phyloP scores from a whole-genome alignment of 2,113 vertebrate species.

The Nicator chloris region DNA sequence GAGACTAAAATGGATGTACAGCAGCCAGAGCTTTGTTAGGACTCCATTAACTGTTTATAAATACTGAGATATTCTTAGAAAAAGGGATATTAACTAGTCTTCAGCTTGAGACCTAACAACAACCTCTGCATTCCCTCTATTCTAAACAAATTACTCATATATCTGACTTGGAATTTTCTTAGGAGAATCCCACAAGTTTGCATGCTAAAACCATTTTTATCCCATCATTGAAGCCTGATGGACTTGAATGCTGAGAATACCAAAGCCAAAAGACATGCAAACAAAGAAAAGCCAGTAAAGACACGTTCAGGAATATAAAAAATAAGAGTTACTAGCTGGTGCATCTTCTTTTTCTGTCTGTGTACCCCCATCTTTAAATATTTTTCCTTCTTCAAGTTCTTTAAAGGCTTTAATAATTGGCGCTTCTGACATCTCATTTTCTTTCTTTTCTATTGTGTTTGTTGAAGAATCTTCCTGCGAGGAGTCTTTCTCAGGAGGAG shows the following conservation, averaged over 20 bases:
- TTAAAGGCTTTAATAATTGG: constrained; percentile 89
- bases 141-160: background rate
- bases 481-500: constrained; percentile 75
- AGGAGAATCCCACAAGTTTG: background rate
- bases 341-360: constrained; percentile 73
- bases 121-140: background rate
- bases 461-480: constrained; percentile 45
- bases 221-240: background rate
- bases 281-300: background rate
- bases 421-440: constrained; percentile 72
- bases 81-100: background rate
- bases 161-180: background rate
- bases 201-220: background rate
- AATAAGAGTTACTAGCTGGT: constrained; percentile 61
- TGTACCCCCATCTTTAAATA: constrained; percentile 81
- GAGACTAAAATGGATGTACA: background rate
- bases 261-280: background rate
- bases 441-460: constrained; percentile 59
- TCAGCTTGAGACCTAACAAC: background rate
- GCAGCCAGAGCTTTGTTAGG: background rate
- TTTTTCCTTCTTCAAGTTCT: constrained; percentile 85
- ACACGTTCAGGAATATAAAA: background rate
- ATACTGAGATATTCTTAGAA: constrained; percentile 30
- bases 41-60: constrained; percentile 27
- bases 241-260: background rate